Evolutionary conservation across 2,888 invertebrate species (phyloP).

Genomic region (Sialis fuliginosa): DNA sequence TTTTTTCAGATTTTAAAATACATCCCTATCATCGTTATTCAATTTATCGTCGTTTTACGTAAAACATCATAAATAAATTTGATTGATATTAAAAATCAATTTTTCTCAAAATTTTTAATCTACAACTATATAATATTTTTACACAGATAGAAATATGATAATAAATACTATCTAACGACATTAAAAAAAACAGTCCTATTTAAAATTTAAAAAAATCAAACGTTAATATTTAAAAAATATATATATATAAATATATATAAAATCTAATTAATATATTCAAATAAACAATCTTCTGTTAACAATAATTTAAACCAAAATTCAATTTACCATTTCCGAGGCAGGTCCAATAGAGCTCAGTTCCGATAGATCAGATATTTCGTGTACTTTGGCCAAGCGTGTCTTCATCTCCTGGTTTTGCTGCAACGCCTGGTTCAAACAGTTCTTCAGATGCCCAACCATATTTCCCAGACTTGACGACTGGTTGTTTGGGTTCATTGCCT

Average conservation of each 20-base stretch:
- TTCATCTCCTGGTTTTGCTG: slow-evolving; percentile 62
- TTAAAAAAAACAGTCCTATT: too few species aligned
- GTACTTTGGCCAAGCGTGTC: slow-evolving; percentile 38
- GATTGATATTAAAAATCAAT: too few species aligned
- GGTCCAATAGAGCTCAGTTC: slow-evolving; percentile 38
- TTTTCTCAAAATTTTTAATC: too few species aligned
- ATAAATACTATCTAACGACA: too few species aligned
- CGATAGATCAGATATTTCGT: slow-evolving; percentile 42
- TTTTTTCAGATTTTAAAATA: too few species aligned
- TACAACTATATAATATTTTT: too few species aligned
- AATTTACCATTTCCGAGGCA: slow-evolving; percentile 32
- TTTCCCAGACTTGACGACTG: slow-evolving; percentile 22
- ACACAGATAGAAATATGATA: too few species aligned
- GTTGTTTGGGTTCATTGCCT: slow-evolving; percentile 19
- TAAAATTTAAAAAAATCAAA: too few species aligned
- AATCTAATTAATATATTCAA: too few species aligned
- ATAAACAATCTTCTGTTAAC: background rate
- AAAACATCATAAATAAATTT: too few species aligned
- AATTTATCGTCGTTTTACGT: too few species aligned
- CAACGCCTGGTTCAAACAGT: slow-evolving; percentile 43
- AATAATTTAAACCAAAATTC: background rate
- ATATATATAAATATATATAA: background rate
- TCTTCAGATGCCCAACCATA: slow-evolving; percentile 34
- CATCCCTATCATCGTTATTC: too few species aligned
- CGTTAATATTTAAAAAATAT: background rate